phyloP scores from a whole-genome alignment of 2,888 invertebrate genomes.

The Ditula angustiorana region DNA sequence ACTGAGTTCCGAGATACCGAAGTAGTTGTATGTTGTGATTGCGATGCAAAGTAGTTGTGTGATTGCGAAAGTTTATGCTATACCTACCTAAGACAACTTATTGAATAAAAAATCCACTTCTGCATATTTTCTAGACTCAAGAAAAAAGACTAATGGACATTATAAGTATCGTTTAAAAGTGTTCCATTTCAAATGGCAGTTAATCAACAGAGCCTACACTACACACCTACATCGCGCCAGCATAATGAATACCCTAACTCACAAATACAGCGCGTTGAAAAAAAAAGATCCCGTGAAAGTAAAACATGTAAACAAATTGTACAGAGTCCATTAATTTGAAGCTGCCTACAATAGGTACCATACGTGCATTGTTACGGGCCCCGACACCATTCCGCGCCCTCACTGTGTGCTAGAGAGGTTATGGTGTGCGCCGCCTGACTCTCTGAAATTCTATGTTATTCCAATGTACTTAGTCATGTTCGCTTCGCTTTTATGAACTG shows the following conservation, averaged over 20 bases:
- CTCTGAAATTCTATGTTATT: constrained; percentile 1
- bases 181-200: not conserved
- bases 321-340: constrained; percentile 39
- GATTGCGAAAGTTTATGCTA: too few species aligned
- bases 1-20: too few species aligned
- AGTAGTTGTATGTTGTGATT: too few species aligned
- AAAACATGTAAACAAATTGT: constrained; percentile 39
- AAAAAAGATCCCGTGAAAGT: constrained; percentile 27
- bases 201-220: not conserved
- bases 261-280: constrained; percentile 7
- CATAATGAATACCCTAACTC: not conserved
- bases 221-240: not conserved
- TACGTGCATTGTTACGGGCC: constrained; percentile 39
- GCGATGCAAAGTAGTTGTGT: too few species aligned
- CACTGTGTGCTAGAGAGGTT: constrained; percentile 17
- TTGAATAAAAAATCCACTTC: too few species aligned
- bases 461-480: not conserved
- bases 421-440: constrained; percentile 13
- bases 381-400: constrained; percentile 35
- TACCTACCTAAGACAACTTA: too few species aligned
- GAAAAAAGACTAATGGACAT: too few species aligned
- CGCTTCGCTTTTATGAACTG: constrained; percentile 8
- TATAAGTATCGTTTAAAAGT: too few species aligned
- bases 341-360: constrained; percentile 40
- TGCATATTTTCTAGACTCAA: too few species aligned